phyloP scores from a whole-genome alignment of 2,113 vertebrate species.

The Glaucomys volans region DNA sequence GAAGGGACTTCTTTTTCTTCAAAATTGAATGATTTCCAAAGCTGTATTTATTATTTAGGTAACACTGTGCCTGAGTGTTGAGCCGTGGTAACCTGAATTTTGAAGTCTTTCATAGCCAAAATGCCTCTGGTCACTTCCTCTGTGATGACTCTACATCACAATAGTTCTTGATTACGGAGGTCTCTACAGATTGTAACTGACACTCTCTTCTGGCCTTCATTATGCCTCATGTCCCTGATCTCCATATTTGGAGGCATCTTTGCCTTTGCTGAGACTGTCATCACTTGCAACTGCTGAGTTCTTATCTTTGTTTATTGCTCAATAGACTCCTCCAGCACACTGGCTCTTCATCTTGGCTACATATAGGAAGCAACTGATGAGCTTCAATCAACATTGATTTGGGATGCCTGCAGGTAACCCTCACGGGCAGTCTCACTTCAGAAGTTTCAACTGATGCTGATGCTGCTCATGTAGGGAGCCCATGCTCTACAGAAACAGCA shows the following conservation, averaged over 20 bases:
- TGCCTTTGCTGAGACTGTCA: not conserved
- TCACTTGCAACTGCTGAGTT: not conserved
- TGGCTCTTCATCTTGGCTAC: not conserved
- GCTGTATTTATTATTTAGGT: not conserved
- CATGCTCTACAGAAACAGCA: not conserved
- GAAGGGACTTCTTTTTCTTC: not conserved
- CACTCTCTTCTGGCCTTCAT: not conserved
- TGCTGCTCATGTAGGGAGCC: not conserved
- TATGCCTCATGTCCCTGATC: not conserved
- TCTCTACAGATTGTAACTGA: not conserved
- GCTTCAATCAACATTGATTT: not conserved
- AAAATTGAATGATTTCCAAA: not conserved
- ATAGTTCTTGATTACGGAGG: not conserved
- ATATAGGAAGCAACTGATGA: not conserved
- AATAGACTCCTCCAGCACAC: fast-evolving
- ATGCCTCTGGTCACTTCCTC: not conserved
- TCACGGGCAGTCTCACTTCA: not conserved
- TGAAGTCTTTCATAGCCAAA: not conserved
- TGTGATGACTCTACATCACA: not conserved
- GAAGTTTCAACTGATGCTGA: not conserved
- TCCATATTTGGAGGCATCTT: not conserved
- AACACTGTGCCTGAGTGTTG: not conserved
- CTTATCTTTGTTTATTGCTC: not conserved
- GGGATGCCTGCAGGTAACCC: not conserved
- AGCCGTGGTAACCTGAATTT: not conserved